Evolutionary conservation across 2,797 vertebrate genomes (phyloP).

Genomic region (Pseudochaenichthys georgianus): DNA sequence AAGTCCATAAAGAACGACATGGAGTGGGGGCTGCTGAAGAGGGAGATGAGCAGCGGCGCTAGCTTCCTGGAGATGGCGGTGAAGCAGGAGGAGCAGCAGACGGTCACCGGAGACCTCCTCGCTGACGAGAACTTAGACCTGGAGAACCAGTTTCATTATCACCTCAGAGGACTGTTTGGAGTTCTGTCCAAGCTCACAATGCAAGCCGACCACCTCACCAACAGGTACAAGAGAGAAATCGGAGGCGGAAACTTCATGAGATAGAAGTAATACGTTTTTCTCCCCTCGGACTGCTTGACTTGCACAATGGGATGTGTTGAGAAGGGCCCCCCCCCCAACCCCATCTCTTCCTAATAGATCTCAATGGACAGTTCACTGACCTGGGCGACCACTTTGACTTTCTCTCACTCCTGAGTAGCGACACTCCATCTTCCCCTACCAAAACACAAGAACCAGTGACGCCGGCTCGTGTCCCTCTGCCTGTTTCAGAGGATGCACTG

Average conservation of each 20-base stretch:
- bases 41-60: conserved; percentile 80
- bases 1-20: conserved; percentile 89
- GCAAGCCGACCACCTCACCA: conserved; percentile 87
- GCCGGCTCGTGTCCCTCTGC: conserved; percentile 36
- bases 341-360: conserved; percentile 27
- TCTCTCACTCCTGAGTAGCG: conserved; percentile 49
- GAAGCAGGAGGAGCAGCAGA: conserved; percentile 80
- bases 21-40: conserved; percentile 87
- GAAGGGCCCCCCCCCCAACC: conserved; percentile 2
- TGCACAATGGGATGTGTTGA: conserved; percentile 56
- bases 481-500: neutral
- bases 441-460: conserved; percentile 62
- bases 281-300: conserved; percentile 61
- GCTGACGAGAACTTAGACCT: conserved; percentile 75
- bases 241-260: conserved; percentile 84
- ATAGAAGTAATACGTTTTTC: conserved; percentile 57
- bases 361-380: conserved; percentile 64
- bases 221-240: conserved; percentile 87
- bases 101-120: conserved; percentile 40
- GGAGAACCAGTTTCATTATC: conserved; percentile 86
- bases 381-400: conserved; percentile 54
- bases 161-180: conserved; percentile 86
- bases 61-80: conserved; percentile 86
- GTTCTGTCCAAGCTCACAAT: conserved; percentile 87
- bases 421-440: conserved; percentile 41